A percentile compares a stretch with the other conserved stretches of the same genome.
Evolutionary conservation across 2,888 invertebrate species (phyloP).

Genomic region (Pheosia tremula): DNA sequence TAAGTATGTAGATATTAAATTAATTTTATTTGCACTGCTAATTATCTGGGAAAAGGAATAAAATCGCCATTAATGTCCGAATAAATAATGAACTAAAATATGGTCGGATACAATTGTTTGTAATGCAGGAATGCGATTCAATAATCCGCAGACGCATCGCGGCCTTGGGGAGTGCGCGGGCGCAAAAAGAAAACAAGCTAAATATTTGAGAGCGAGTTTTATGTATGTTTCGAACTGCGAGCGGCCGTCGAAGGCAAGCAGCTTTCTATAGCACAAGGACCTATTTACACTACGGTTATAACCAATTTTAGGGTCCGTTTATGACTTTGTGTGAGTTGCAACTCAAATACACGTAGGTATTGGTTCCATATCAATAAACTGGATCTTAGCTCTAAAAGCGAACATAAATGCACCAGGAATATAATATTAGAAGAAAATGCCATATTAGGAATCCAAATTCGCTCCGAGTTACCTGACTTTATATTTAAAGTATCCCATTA

Average conservation of each 20-base stretch:
- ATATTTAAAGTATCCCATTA: no score
- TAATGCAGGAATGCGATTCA: slow-evolving; percentile 54
- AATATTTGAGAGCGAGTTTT: slow-evolving; percentile 45
- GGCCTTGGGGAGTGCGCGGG: slow-evolving; percentile 59
- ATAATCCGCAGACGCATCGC: slow-evolving; percentile 58
- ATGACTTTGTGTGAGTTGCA: no score
- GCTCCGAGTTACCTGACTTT: no score
- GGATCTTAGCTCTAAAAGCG: no score
- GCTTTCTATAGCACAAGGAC: slow-evolving; percentile 50
- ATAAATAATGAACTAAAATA: slow-evolving; percentile 28
- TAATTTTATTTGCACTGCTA: slow-evolving; percentile 3
- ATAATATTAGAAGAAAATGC: no score
- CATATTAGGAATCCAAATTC: no score
- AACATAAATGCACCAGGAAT: no score
- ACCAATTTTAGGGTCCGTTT: no score
- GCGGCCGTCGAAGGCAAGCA: slow-evolving; percentile 71
- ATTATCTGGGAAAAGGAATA: slow-evolving; percentile 19
- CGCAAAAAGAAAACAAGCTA: slow-evolving; percentile 52
- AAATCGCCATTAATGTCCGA: slow-evolving; percentile 14
- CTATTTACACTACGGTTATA: no score
- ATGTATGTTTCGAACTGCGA: slow-evolving; percentile 51
- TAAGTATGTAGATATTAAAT: no score
- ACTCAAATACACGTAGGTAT: no score
- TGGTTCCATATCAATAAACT: no score
- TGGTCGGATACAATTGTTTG: slow-evolving; percentile 29